These are phyloP conservation scores for Idaea biselata DNA, from an alignment of 2,888 invertebrate species.

Conservation along the genomic window DNA sequence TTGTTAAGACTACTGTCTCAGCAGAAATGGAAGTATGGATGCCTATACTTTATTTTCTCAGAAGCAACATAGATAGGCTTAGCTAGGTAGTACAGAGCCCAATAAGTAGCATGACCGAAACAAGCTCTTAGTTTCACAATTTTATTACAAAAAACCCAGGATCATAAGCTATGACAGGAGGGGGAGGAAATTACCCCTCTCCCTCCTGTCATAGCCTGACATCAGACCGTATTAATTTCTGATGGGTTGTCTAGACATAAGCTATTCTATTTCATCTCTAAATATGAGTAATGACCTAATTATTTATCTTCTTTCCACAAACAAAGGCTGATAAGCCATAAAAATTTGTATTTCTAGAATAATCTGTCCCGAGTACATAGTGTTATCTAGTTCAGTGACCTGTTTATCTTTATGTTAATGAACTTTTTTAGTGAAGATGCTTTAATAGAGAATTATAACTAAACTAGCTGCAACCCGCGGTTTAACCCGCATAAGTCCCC, in stretches of 20 bases:
- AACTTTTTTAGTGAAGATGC: constrained; percentile 7
- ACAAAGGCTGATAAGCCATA: constrained; percentile 17
- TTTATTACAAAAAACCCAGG: too few species aligned
- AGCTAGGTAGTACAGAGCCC: too few species aligned
- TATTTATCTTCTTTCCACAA: constrained; percentile 7
- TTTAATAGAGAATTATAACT: not conserved
- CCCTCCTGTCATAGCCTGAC: too few species aligned
- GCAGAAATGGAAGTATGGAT: too few species aligned
- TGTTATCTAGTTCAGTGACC: constrained; percentile 37
- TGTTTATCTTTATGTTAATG: constrained; percentile 28
- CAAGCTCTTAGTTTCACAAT: too few species aligned
- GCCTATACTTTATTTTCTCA: too few species aligned
- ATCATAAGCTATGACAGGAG: too few species aligned
- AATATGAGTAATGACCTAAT: constrained; percentile 28
- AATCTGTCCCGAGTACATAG: constrained; percentile 18
- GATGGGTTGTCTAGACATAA: not conserved
- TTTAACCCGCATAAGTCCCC: not conserved
- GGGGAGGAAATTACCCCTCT: too few species aligned
- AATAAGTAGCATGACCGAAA: too few species aligned
- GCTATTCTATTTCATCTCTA: constrained; percentile 16
- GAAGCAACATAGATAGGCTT: too few species aligned
- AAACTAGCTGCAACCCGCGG: not conserved
- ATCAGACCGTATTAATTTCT: not conserved
- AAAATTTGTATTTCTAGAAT: constrained; percentile 27
- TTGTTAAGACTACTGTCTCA: too few species aligned